A percentile compares a stretch with the other conserved stretches of the same genome.
Conservation (phyloP, 2,113 vertebrate species). For the Rynchops niger region DNA sequence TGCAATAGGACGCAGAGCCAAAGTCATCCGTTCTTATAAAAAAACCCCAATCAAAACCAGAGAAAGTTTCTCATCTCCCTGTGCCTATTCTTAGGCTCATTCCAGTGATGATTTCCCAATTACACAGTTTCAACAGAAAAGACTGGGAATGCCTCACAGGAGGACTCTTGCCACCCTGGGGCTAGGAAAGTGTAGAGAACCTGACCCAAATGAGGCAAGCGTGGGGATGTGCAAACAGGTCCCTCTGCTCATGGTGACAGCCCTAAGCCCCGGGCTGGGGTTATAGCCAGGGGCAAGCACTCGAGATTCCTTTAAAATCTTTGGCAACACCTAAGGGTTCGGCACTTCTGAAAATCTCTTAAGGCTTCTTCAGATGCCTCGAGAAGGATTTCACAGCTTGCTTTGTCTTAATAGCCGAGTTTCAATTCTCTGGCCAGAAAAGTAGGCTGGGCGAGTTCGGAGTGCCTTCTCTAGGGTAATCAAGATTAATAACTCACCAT, state of each 20-base stretch:
- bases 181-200: constrained; percentile 58
- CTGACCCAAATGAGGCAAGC: constrained; percentile 41
- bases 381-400: constrained; percentile 44
- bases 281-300: constrained; percentile 45
- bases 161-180: neutral
- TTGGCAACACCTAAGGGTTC: constrained; percentile 52
- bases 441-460: neutral
- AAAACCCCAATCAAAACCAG: neutral
- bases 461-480: neutral
- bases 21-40: neutral
- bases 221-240: constrained; percentile 32
- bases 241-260: constrained; percentile 32
- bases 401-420: neutral
- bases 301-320: constrained; percentile 55
- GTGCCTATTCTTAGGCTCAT: neutral
- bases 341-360: constrained; percentile 49
- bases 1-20: neutral
- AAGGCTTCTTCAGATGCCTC: constrained; percentile 44
- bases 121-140: constrained; percentile 25
- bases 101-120: constrained; percentile 31
- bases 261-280: constrained; percentile 35
- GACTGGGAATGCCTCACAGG: constrained; percentile 14
- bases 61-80: neutral
- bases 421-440: neutral
- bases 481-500: neutral